A percentile compares a stretch with the other conserved stretches of the same genome.
phyloP scores from a whole-genome alignment of 2,888 invertebrate genomes.

The Cremastinae sp. region DNA sequence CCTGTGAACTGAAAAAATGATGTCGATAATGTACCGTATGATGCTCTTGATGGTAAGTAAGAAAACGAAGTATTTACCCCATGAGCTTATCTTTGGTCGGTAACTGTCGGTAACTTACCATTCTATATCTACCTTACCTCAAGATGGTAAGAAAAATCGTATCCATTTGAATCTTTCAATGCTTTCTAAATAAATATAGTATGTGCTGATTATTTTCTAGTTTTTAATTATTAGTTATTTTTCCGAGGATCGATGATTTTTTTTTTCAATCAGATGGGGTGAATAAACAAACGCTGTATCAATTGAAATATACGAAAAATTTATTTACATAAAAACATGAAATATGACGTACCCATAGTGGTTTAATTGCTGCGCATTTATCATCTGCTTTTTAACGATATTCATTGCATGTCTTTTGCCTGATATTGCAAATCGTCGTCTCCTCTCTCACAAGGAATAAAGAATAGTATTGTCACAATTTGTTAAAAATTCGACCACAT shows the following conservation, averaged over 20 bases:
- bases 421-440: conserved; percentile 35
- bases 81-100: not conserved
- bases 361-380: conserved; percentile 74
- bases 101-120: conserved; percentile 10
- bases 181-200: no score
- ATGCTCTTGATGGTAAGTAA: no score
- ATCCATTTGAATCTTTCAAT: no score
- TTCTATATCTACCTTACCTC: not conserved
- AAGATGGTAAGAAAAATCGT: not conserved
- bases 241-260: not conserved
- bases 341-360: conserved; percentile 76
- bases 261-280: conserved; percentile 3
- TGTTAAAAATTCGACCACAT: conserved; percentile 64
- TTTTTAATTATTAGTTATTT: no score
- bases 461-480: conserved; percentile 71
- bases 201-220: no score
- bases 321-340: conserved; percentile 79
- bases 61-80: not conserved
- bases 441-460: conserved; percentile 26
- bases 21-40: no score
- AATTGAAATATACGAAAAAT: conserved; percentile 79
- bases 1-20: no score
- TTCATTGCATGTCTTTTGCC: conserved; percentile 65
- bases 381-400: conserved; percentile 58
- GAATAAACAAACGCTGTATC: conserved; percentile 32